Evolutionary conservation across 2,797 vertebrate species (phyloP).

Genomic region (Psittacula derbiana): DNA sequence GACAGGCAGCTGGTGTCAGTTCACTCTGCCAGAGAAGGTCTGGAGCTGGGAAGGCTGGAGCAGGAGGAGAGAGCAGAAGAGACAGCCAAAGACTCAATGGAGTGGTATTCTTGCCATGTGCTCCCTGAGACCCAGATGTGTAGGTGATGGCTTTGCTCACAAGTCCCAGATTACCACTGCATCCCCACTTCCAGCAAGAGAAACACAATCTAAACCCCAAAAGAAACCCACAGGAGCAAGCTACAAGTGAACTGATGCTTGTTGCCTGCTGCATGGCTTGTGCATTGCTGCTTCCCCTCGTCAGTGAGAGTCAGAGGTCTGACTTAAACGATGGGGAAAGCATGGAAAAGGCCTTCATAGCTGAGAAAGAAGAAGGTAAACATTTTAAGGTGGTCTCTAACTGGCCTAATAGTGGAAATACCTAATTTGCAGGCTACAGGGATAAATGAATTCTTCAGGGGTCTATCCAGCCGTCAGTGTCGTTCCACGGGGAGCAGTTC

Average conservation of each 20-base stretch:
- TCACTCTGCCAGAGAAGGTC: not conserved
- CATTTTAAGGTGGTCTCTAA: not conserved
- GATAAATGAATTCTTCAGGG: not conserved
- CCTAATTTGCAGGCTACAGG: not conserved
- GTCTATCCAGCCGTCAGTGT: not conserved
- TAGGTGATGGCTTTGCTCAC: not conserved
- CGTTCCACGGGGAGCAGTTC: not conserved
- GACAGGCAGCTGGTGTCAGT: not conserved
- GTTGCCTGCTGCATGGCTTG: not conserved
- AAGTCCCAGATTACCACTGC: not conserved
- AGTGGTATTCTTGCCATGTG: not conserved
- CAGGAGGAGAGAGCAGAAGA: not conserved
- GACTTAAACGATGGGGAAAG: not conserved
- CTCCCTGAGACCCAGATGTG: not conserved
- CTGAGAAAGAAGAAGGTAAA: not conserved
- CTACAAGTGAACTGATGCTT: not conserved
- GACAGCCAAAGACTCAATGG: rapidly evolving
- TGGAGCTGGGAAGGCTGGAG: not conserved
- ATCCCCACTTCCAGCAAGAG: not conserved
- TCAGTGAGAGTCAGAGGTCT: not conserved
- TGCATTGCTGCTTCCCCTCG: not conserved
- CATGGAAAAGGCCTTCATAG: not conserved
- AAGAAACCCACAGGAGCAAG: not conserved
- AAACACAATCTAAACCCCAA: not conserved
- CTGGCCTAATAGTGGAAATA: not conserved